Evolutionary conservation across 2,888 invertebrate genomes (phyloP).

Genomic region (Liodrosophila aerea): DNA sequence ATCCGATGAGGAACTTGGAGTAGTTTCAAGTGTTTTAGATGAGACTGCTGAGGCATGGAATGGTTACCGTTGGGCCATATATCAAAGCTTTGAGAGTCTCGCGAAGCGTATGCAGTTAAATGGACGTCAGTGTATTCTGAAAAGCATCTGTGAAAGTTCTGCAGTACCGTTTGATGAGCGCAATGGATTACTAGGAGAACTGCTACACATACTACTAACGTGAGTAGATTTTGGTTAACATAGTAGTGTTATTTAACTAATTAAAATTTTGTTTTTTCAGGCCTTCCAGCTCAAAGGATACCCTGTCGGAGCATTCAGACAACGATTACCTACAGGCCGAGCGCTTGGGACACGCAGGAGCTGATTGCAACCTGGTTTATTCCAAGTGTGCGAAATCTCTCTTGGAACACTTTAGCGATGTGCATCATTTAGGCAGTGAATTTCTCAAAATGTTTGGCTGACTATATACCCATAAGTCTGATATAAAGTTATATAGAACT

Average conservation of each 20-base stretch:
- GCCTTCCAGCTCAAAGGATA: conserved; percentile 88
- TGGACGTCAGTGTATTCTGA: conserved; percentile 88
- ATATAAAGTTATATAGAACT: too few relatives aligned
- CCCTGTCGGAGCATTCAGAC: conserved; percentile 86
- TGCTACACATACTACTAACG: conserved; percentile 90
- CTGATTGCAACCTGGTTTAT: conserved; percentile 76
- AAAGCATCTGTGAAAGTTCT: conserved; percentile 90
- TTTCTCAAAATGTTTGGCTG: conserved; percentile 49
- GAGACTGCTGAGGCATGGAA: conserved; percentile 44
- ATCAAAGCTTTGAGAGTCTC: conserved; percentile 73
- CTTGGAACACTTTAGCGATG: conserved; percentile 75
- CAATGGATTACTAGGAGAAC: conserved; percentile 89
- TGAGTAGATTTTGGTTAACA: conserved; percentile 83
- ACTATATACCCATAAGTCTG: too few relatives aligned
- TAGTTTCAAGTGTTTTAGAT: conserved; percentile 18
- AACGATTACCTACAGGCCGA: conserved; percentile 90
- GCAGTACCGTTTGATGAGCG: conserved; percentile 87
- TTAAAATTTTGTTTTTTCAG: conserved; percentile 78
- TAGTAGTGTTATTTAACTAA: too few relatives aligned
- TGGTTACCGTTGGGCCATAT: conserved; percentile 78
- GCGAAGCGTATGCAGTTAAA: conserved; percentile 85
- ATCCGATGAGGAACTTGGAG: conserved; percentile 35
- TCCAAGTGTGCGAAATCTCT: conserved; percentile 75
- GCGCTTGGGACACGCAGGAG: conserved; percentile 84
- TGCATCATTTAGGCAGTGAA: conserved; percentile 57